Evolutionary conservation across 1,140 invertebrate genomes (phyloP), one percentile per base, ranked within the genome.

Genomic region (Drosophila biarmipes): DNA sequence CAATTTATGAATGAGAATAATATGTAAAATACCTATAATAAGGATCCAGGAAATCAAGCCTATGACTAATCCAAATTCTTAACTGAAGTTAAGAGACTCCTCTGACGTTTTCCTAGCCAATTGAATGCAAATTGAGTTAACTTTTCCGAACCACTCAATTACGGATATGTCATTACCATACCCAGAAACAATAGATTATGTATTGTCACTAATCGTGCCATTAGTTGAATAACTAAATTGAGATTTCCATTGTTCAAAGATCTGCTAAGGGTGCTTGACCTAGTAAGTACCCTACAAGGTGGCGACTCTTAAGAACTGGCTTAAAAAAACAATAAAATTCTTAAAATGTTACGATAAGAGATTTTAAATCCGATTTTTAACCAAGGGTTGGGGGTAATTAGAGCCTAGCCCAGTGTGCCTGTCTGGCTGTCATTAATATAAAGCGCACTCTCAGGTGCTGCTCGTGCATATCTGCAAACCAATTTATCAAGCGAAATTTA

Each of bases 371-470:
- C 6, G 24, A 51, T 29, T 38, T 2, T 29, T 11, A 19, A 19
- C 1, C 21, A 21, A 37, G 12, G 21, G n/a, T 49, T 31, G 17
- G 53, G 31, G 49, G 58, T 52, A 49, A 49, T 17, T 49, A 10
- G n/a, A 29, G n/a, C 48, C 38, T 14, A 43, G 40, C 45, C 66
- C 80, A 84, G 67, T 82, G 82, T 81, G 64, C 27, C 59, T 24
- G 45, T 10, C 15, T 34, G 8, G 2, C 40, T 42, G 62, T 73
- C 81, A 80, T 80, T 74, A 56, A 56, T 78, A 66, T 74, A 58
- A 67, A 80, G 72, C 67, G 72, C 72, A 85, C 58, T 85, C 66
- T 68, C 77, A 85, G 76, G 49, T 86, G 78, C 62, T 80, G 57
- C 58, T 80, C 62, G 71, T 68, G 76, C 77, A 79, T 69, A 71